Evolutionary conservation across 2,888 invertebrate genomes (phyloP).

Genomic region (Brenthis daphne): DNA sequence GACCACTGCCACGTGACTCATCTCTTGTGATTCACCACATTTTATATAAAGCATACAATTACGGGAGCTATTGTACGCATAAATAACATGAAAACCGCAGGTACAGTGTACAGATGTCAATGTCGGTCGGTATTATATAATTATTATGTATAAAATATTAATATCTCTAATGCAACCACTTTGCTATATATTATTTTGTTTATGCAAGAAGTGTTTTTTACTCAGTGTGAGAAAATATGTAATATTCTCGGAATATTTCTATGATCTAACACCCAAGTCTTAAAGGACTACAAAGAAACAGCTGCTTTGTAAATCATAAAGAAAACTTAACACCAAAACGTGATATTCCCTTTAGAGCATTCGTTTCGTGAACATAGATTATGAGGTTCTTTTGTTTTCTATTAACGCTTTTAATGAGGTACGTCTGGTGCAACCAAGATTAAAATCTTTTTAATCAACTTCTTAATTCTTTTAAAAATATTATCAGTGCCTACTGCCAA

Average conservation of each 20-base stretch:
- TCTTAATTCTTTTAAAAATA: constrained; percentile 22
- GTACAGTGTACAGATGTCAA: constrained; percentile 23
- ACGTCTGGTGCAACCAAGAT: constrained; percentile 28
- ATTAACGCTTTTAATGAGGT: constrained; percentile 28
- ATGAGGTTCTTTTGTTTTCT: constrained; percentile 28
- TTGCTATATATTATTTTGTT: background rate
- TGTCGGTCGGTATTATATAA: constrained; percentile 9
- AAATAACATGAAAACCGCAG: constrained; percentile 26
- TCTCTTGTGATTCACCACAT: constrained; percentile 35
- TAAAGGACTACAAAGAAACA: background rate
- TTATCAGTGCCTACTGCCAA: background rate
- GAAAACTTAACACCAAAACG: constrained; percentile 16
- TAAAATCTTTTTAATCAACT: constrained; percentile 35
- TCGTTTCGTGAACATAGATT: constrained; percentile 16
- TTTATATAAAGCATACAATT: constrained; percentile 34
- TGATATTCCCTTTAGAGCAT: constrained; percentile 14
- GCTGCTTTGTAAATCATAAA: constrained; percentile 15
- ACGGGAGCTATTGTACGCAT: constrained; percentile 24
- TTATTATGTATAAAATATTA: background rate
- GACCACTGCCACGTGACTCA: constrained; percentile 34
- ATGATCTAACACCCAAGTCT: constrained; percentile 1
- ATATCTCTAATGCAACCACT: background rate
- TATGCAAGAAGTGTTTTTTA: background rate
- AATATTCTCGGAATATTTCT: background rate
- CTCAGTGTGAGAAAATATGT: background rate